Conservation (phyloP, 2,113 vertebrate species). For the Colius striatus region DNA sequence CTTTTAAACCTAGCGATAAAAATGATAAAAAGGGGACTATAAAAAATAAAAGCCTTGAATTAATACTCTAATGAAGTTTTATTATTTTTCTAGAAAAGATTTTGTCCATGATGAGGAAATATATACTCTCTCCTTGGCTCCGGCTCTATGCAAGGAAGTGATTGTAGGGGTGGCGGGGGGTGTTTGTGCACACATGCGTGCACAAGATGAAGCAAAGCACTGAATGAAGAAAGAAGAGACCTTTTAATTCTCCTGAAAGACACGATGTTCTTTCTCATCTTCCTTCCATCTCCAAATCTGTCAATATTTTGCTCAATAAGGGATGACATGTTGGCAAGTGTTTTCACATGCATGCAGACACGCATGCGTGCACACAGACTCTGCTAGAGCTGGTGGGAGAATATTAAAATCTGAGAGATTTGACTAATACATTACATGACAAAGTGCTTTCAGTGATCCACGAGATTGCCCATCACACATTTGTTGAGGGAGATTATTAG, state of each 20-base stretch:
- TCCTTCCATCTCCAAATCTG: slow-evolving; percentile 29
- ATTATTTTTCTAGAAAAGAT: slow-evolving; percentile 70
- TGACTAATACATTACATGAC: background rate
- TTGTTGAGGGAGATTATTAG: background rate
- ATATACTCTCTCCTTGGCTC: slow-evolving; percentile 57
- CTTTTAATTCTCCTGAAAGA: slow-evolving; percentile 22
- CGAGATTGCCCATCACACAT: background rate
- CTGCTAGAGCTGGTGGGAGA: background rate
- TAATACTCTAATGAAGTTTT: slow-evolving; percentile 74
- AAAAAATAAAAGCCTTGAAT: slow-evolving; percentile 67
- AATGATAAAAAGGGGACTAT: slow-evolving; percentile 62
- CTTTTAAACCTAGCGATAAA: slow-evolving; percentile 69
- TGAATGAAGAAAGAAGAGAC: background rate
- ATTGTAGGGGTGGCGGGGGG: background rate
- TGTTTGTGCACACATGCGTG: background rate
- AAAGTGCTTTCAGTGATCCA: background rate
- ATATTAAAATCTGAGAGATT: background rate
- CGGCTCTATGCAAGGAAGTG: background rate
- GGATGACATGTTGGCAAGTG: slow-evolving; percentile 3
- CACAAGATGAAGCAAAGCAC: background rate
- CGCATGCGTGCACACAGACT: background rate
- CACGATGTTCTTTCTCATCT: background rate
- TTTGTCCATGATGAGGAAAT: slow-evolving; percentile 64
- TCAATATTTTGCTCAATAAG: slow-evolving; percentile 46
- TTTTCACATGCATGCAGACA: background rate